Percentiles rank a stretch among this genome's conserved stretches.
These are phyloP conservation scores for Butastur rufipennis DNA, from an alignment of 2,113 vertebrate genomes.

Conservation along the genomic window DNA sequence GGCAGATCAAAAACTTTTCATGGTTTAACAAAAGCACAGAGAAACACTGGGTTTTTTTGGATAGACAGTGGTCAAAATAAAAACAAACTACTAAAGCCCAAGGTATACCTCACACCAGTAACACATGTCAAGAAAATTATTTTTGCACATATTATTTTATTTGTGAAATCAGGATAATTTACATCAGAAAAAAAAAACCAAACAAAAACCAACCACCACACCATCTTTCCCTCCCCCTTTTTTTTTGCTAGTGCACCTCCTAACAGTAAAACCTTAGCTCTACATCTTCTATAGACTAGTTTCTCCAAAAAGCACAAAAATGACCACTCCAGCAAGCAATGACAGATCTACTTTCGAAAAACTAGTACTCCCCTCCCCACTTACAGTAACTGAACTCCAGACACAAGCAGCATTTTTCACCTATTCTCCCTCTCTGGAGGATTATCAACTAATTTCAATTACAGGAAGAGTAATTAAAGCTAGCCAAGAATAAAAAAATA, in stretches of 20 bases:
- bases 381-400: neutral
- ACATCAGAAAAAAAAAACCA: neutral
- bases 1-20: neutral
- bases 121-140: neutral
- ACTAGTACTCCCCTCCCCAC: neutral
- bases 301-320: neutral
- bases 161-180: neutral
- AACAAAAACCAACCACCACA: no score
- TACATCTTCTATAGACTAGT: neutral
- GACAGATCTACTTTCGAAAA: neutral
- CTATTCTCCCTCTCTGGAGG: neutral
- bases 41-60: neutral
- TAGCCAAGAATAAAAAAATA: neutral
- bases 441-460: neutral
- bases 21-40: neutral
- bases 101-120: neutral
- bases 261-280: neutral
- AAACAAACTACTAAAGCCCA: neutral
- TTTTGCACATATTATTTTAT: neutral
- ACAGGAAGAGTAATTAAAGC: neutral
- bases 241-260: neutral
- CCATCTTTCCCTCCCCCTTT: no score
- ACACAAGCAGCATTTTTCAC: neutral
- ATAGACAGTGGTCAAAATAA: neutral
- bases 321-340: neutral